Evolutionary conservation across 2,888 invertebrate species (phyloP).

Genomic region (Pantelozetes paolii): DNA sequence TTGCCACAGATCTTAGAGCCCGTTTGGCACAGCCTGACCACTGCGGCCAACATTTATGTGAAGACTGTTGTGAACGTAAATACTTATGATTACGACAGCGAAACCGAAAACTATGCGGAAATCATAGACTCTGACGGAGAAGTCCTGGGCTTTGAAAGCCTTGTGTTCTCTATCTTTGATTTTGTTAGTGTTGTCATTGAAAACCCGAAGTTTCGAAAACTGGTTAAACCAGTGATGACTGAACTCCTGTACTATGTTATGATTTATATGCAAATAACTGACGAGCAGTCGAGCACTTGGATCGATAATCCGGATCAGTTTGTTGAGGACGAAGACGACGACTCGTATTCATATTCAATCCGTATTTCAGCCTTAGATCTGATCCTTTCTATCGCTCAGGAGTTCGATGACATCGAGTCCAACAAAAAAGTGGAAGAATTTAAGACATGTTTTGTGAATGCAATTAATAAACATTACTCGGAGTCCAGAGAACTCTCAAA

Average conservation of each 20-base stretch:
- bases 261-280: constrained; percentile 66
- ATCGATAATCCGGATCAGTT: constrained; percentile 63
- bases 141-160: constrained; percentile 61
- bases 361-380: constrained; percentile 65
- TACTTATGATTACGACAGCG: constrained; percentile 47
- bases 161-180: constrained; percentile 65
- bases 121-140: constrained; percentile 64
- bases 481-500: constrained; percentile 37
- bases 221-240: constrained; percentile 61
- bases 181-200: constrained; percentile 63
- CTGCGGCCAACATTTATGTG: constrained; percentile 64
- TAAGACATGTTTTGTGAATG: constrained; percentile 38
- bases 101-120: constrained; percentile 58
- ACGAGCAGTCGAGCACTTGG: constrained; percentile 64
- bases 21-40: constrained; percentile 65
- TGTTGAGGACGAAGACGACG: constrained; percentile 63
- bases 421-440: constrained; percentile 37
- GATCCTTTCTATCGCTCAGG: constrained; percentile 57
- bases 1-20: constrained; percentile 62
- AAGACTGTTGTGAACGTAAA: constrained; percentile 60
- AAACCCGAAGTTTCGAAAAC: constrained; percentile 58
- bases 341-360: constrained; percentile 62
- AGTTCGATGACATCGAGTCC: constrained; percentile 56
- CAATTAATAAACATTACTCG: constrained; percentile 42
- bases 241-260: constrained; percentile 64